These are phyloP conservation scores for Aphelocoma coerulescens DNA, from an alignment of 2,113 vertebrate species.

Conservation along the genomic window DNA sequence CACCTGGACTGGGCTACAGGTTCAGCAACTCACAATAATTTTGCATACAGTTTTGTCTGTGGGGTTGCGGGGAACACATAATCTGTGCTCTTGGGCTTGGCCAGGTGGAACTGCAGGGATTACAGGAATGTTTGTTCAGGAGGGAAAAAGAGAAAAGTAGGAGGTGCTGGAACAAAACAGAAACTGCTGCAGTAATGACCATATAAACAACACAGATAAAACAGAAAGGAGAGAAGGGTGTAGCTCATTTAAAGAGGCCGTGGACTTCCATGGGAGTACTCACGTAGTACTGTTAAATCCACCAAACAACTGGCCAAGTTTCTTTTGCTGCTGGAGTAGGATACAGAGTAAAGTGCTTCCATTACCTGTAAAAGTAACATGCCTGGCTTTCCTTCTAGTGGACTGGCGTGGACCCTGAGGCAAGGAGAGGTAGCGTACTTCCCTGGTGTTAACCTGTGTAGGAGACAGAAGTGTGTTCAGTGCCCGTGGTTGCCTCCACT, in stretches of 20 bases:
- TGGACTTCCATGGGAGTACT: neutral
- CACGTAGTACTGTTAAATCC: neutral
- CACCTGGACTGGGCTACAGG: neutral
- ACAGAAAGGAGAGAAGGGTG: neutral
- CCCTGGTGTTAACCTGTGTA: slow-evolving; percentile 29
- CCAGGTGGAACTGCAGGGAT: neutral
- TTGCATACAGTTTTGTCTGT: neutral
- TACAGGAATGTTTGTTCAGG: neutral
- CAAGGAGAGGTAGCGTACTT: slow-evolving; percentile 72
- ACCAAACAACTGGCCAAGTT: neutral
- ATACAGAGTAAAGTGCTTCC: neutral
- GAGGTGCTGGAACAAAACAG: neutral
- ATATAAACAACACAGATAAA: neutral
- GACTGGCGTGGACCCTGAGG: slow-evolving; percentile 32
- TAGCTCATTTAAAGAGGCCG: neutral
- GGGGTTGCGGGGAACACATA: neutral
- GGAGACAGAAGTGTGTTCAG: neutral
- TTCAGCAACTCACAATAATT: neutral
- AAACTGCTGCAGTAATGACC: neutral
- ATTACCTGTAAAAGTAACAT: slow-evolving; percentile 66
- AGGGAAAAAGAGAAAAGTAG: neutral
- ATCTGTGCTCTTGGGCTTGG: neutral
- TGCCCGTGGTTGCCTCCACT: fast-evolving
- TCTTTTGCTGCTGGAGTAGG: neutral
- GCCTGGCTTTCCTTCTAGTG: neutral